Evolutionary conservation across 1,140 invertebrate species (phyloP), one percentile per base, ranked within the genome.

Genomic region (Muscidifurax raptorellus): DNA sequence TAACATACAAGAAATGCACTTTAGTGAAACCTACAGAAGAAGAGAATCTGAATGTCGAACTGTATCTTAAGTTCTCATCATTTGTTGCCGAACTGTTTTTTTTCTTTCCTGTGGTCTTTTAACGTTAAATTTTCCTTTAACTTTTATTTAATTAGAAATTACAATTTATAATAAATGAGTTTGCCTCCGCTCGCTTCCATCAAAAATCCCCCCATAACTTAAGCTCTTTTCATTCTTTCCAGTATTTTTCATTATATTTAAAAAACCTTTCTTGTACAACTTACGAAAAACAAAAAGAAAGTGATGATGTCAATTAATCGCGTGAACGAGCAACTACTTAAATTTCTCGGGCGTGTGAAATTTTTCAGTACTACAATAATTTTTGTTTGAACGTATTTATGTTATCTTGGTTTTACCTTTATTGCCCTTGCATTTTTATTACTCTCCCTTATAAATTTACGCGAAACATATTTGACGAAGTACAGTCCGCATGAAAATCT

Each of bases 1-100:
- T 96, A 96, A 96, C 95, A 96, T 96, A 96, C 95, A 96, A 96
- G 96, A 96, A 96, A 96, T 96, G 96, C 96, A 96, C 96, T 96
- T 95, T 94, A 95, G 94, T 95, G 95, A 96, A 96, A 96, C 95
- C 95, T 96, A 96, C 95, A 96, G 95, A 96, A 96, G 95, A 96
- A 96, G 96, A 96, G 95, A 93, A 92, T 92, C 90, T 92, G 91
- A 93, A 93, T 93, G 90, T 92, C 90, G 90, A 91, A 87, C 88
- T 87, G 88, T 88, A 88, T 88, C 85, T 87, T 84, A 88, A 86
- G 86, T 88, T 87, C 86, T 88, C 87, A 87, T 87, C 85, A 86
- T 87, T 85, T 89, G 87, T 89, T 89, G 87, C 88, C 84, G 85
- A 90, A 90, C 88, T 86, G 85, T 87, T 84, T 87, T 87, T 44